Conservation (phyloP, 2,113 vertebrate genomes). For the Engystomops pustulosus region DNA sequence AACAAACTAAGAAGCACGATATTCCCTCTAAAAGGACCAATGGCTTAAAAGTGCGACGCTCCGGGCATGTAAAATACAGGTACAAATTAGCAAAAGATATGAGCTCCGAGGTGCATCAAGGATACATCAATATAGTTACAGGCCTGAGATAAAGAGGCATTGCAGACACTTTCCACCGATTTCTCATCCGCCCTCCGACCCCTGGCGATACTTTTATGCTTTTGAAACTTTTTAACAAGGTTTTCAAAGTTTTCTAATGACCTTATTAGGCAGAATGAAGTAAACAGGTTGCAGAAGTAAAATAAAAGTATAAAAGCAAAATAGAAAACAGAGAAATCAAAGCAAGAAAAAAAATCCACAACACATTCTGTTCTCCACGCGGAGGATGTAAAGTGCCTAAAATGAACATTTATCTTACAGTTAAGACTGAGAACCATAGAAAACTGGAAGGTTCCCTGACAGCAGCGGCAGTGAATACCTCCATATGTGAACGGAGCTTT, state of each 20-base stretch:
- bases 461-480: too few relatives aligned
- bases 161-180: neutral
- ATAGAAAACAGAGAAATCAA: neutral
- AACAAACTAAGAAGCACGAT: constrained; percentile 41
- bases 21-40: constrained; percentile 18
- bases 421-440: too few relatives aligned
- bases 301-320: neutral
- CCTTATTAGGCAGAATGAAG: neutral
- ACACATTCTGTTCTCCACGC: too few relatives aligned
- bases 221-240: constrained; percentile 4
- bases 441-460: too few relatives aligned
- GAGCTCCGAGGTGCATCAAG: neutral
- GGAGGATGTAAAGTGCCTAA: too few relatives aligned
- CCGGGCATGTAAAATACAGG: constrained; percentile 27
- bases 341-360: neutral
- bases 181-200: neutral
- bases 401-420: too few relatives aligned
- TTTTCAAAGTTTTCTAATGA: neutral
- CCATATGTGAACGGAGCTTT: too few relatives aligned
- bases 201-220: neutral
- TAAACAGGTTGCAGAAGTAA: neutral
- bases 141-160: neutral
- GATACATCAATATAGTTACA: constrained; percentile 20
- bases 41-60: constrained; percentile 14
- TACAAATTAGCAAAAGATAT: constrained; percentile 29